These are phyloP conservation scores for Lagocephalus sceleratus DNA, from an alignment of 2,797 vertebrate species.

Conservation along the genomic window DNA sequence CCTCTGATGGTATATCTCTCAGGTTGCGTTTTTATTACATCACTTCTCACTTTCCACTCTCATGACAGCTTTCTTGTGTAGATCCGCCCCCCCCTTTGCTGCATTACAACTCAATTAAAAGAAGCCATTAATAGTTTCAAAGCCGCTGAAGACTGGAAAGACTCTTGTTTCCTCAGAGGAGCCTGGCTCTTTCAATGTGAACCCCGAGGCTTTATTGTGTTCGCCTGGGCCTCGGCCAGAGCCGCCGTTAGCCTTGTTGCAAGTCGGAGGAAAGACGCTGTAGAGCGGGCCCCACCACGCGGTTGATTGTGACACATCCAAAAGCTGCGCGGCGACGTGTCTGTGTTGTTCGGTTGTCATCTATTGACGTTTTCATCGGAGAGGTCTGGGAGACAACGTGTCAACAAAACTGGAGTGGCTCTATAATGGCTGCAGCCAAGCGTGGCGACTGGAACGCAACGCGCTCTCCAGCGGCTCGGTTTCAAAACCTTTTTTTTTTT, in stretches of 20 bases:
- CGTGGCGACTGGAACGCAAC: background rate
- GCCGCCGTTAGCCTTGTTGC: conserved; percentile 8
- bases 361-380: background rate
- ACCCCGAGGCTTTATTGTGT: conserved; percentile 5
- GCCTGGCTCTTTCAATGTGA: conserved; percentile 2
- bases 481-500: conserved; percentile 4
- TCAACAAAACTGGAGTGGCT: background rate
- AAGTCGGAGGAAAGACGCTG: conserved; percentile 7
- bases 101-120: conserved; percentile 30
- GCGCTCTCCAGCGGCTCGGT: background rate
- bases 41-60: conserved; percentile 48
- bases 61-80: conserved; percentile 24
- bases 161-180: conserved; percentile 12
- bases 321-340: background rate
- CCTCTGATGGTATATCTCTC: conserved; percentile 51
- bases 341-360: background rate
- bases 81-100: conserved; percentile 30
- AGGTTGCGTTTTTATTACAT: conserved; percentile 68
- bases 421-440: background rate
- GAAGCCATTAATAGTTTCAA: conserved; percentile 34
- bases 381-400: background rate
- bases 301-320: background rate
- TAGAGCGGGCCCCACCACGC: background rate
- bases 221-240: conserved; percentile 13
- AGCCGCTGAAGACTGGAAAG: conserved; percentile 17